Evolutionary conservation across 2,888 invertebrate species (phyloP), one percentile per base, ranked within the genome.

Genomic region (Dexiosoma caninum): DNA sequence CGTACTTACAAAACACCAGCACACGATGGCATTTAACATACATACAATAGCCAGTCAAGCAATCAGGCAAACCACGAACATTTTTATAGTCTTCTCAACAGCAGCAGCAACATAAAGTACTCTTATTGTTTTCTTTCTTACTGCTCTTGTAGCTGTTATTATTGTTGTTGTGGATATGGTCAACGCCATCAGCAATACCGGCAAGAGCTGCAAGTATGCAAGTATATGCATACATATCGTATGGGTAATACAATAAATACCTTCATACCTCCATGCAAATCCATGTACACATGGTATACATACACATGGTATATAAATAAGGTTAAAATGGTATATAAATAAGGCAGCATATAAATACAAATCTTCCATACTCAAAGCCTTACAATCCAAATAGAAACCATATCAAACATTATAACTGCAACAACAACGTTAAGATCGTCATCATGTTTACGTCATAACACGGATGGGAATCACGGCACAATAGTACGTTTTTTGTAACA

Each of bases 111-210:
- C 49, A 57, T 59, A 42, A 35, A 0, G 6, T 46, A 51, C 57
- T 77, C 72, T 59, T 57, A 67, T 81, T 62, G 67, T 77, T 80
- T 81, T 67, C 67, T 55, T 51, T 77, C 70, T 62, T 35, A 14
- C 7, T 32, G 8, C 1, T 0, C 12, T 59, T 35, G 27, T 51
- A 27, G 12, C 57, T 21, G 55, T 19, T 32, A 69, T 70, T 32
- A 69, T 70, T 67, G 64, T 69, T 70, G 71, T 37, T 57, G 70
- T 69, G 8, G 64, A 27, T 27, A 51, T 78, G 79, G 82, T 76
- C 78, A 80, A 74, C 72, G 77, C 64, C 81, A 74, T 72, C 76
- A 74, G 27, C 67, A 71, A 66, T 32, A 42, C 19, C 49, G 60
- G 37, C 57, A 69, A 51, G 14, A 62, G 62, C n/a, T 27, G 19